Base-by-base conservation (phyloP, 2,888 invertebrate genomes). In the Agapostemon virescens region DNA sequence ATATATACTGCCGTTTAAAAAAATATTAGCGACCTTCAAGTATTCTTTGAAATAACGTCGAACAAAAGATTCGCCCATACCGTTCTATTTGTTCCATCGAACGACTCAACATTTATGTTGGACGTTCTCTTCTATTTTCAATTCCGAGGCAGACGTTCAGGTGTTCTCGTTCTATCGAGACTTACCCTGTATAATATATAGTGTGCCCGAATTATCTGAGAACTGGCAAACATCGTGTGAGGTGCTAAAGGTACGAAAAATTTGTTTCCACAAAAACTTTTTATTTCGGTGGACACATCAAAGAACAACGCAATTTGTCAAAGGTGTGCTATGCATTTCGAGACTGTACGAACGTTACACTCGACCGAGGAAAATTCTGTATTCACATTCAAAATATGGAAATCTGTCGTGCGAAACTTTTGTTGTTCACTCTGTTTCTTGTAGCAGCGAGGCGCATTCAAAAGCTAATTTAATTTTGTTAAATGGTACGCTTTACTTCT, bases 1-100 rank as follows among this genome's bases (percentile, higher is more conserved):
- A 55, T 55, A 55, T 55, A 26, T 55, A 26, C 55, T 55, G 26
- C 15, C 55, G 15, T 55, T 55, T 55, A 55, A 55, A 55, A 55
- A 55, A 55, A 55, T 55, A 55, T 55, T 15, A 15, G 26, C 23
- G 23, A 55, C 55, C 55, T 15, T 26, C 2, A 23, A 23, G 5
- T 23, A 52, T 4, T 23, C 23, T 49, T n/a, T 4, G 23, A 23
- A 13, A 15, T 13, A 23, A 52, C 52, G 52, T 52, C 52, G 52
- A 52, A 13, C n/a, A 52, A 23, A 23, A 52, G 13, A 52, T 23
- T 23, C 23, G 4, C 23, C 52, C 13, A 13, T 52, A 52, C 11
- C 23, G 52, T 52, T 52, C 13, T 1, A 5, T 23, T 52, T 13
- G 23, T 2, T 23, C 5, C 13, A n/a, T 49, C 5, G 13, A 11